Percentiles rank a stretch among this genome's conserved stretches.
These are phyloP conservation scores for Perca schrenkii DNA, from an alignment of 2,113 vertebrate genomes.

Conservation along the genomic window DNA sequence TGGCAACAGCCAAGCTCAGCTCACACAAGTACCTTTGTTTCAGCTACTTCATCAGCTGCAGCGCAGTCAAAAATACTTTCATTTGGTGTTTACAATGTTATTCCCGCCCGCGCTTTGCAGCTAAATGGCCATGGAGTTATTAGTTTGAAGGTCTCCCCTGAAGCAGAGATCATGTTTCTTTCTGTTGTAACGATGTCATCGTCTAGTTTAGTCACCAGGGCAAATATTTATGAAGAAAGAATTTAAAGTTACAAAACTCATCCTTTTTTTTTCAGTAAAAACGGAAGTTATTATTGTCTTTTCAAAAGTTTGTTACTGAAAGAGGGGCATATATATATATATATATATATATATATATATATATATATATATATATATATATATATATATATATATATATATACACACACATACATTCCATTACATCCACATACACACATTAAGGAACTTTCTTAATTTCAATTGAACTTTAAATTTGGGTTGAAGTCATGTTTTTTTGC, in stretches of 20 bases:
- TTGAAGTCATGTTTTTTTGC: too few relatives aligned
- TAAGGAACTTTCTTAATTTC: too few relatives aligned
- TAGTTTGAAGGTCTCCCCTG: constrained; percentile 28
- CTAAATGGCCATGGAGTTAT: constrained; percentile 11
- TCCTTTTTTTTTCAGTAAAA: neutral
- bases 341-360: too few relatives aligned
- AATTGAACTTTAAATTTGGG: too few relatives aligned
- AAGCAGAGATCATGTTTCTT: constrained; percentile 14
- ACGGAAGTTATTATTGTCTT: too few relatives aligned
- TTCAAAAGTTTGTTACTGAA: too few relatives aligned
- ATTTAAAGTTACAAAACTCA: neutral
- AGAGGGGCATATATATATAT: too few relatives aligned
- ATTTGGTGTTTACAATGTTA: constrained; percentile 50
- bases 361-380: too few relatives aligned
- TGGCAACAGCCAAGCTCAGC: constrained; percentile 45
- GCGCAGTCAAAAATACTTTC: constrained; percentile 37
- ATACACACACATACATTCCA: too few relatives aligned
- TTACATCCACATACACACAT: too few relatives aligned
- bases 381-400: too few relatives aligned
- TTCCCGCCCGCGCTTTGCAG: neutral
- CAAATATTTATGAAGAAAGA: constrained; percentile 1
- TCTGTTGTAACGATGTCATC: constrained; percentile 39
- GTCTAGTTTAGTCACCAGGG: constrained; percentile 15
- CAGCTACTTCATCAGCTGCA: constrained; percentile 53
- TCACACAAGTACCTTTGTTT: constrained; percentile 61